Evolutionary conservation across 2,888 invertebrate genomes (phyloP), one percentile per base, ranked within the genome.

Genomic region (Orthosia gracilis): DNA sequence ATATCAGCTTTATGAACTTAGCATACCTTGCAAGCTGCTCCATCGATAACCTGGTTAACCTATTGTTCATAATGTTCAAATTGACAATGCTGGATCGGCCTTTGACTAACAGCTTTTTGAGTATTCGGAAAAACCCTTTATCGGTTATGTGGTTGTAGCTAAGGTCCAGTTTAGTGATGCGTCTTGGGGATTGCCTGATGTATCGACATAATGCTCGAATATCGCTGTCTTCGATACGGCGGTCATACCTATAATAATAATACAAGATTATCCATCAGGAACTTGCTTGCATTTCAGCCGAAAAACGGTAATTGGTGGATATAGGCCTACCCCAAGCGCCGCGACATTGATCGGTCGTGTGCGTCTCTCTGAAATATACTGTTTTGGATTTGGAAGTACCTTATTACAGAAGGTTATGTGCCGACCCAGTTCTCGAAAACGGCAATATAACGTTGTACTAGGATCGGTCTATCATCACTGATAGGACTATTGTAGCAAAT

Each of bases 101-200:
- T 89, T 96, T 93, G 0, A 95, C 85, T 1, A 97, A 91, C 11
- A 95, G 89, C 23, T 93, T 91, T 84, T 96, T 94, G 4, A 95
- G 82, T 17, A 97, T 82, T 76, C 93, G 94, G 61, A 89, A 89
- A 31, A 97, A 94, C 0, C 97, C 97, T 21, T 77, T 78, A 78
- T 97, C 97, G 0, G 96, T 96, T 15, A 97, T 96, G 63, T 95
- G 85, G 79, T 97, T 97, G 85, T 97, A 97, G 45, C 96, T 93
- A 11, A 97, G 89, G 84, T 97, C 97, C 1, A 97, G 63, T 65
- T 93, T 95, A 0, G 94, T 94, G 4, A 97, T 94, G 65, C 97
- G 90, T 31, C 91, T 86, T 0, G 93, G 92, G 73, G 96, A 88
- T 62, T 94, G 91, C 52, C 88, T 89, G 0, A 97, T 84, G 76